Conservation (phyloP, 2,888 invertebrate genomes). For the Trimorus sp. region DNA sequence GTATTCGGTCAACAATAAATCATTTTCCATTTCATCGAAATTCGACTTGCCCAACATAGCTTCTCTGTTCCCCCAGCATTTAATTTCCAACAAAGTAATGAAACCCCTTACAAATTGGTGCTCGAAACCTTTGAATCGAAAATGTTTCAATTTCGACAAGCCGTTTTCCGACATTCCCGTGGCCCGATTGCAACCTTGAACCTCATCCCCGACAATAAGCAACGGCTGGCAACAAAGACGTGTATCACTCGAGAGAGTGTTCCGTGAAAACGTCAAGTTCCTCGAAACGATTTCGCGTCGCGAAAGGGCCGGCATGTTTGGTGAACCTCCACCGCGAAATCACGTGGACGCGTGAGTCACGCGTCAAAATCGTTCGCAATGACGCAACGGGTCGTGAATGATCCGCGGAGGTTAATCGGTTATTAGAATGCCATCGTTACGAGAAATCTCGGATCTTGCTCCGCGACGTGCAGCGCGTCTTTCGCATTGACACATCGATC, state of each 20-base stretch:
- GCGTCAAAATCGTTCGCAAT: constrained; percentile 8
- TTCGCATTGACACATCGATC: constrained; percentile 54
- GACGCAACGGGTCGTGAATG: constrained; percentile 12
- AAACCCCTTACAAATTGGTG: too few species aligned
- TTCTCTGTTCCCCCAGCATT: too few species aligned
- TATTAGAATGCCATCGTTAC: constrained; percentile 34
- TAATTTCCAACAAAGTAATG: too few species aligned
- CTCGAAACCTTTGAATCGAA: too few species aligned
- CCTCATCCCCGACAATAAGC: constrained; percentile 25
- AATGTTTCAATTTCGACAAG: too few species aligned
- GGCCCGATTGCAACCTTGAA: constrained; percentile 32
- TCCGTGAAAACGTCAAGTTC: constrained; percentile 20
- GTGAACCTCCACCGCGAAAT: too few species aligned
- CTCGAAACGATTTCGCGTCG: constrained; percentile 27
- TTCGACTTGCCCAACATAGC: too few species aligned
- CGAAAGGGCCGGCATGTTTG: too few species aligned
- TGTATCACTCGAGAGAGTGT: constrained; percentile 21
- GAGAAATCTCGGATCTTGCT: constrained; percentile 28
- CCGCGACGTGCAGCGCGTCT: not conserved
- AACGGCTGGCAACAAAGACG: constrained; percentile 33
- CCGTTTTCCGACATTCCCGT: not conserved
- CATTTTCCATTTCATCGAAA: too few species aligned
- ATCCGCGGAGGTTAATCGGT: constrained; percentile 24
- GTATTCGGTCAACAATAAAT: too few species aligned
- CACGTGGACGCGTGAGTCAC: constrained; percentile 5